Evolutionary conservation across 2,113 vertebrate species (phyloP).

Genomic region (Eulacestoma nigropectus): DNA sequence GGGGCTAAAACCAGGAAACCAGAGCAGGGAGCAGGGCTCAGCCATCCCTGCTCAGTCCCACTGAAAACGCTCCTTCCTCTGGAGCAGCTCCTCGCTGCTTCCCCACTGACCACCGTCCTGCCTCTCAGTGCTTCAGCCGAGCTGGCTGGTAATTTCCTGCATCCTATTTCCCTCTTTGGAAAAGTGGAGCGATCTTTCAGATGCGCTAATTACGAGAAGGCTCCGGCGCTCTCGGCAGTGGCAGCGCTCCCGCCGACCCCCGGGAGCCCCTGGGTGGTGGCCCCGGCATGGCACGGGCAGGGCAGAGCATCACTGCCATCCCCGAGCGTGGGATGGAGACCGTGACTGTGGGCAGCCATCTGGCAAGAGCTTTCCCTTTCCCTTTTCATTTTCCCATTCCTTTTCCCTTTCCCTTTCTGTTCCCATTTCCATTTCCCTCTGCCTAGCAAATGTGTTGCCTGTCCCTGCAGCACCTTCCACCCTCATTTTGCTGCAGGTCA

Average conservation of each 20-base stretch:
- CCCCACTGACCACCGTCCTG: rapidly evolving
- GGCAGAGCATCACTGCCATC: not conserved
- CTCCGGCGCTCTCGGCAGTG: not conserved
- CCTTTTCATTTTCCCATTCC: not conserved
- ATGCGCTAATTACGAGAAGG: not conserved
- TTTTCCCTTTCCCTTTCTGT: not conserved
- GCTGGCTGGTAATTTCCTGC: not conserved
- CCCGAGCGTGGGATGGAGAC: not conserved
- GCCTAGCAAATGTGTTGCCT: not conserved
- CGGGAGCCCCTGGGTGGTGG: not conserved
- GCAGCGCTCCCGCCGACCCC: not conserved
- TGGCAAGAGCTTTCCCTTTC: not conserved
- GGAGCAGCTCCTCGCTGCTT: not conserved
- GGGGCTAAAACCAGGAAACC: not conserved
- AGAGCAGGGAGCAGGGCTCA: not conserved
- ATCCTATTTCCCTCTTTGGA: not conserved
- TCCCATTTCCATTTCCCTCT: not conserved
- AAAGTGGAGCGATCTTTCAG: not conserved
- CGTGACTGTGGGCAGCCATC: not conserved
- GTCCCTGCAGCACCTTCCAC: not conserved
- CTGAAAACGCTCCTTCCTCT: not conserved
- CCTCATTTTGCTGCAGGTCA: not conserved
- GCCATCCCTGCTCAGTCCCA: not conserved
- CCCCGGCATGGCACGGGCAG: not conserved
- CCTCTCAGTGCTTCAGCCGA: not conserved